phyloP scores from a whole-genome alignment of 1,140 invertebrate species.

The Sinella curviseta region DNA sequence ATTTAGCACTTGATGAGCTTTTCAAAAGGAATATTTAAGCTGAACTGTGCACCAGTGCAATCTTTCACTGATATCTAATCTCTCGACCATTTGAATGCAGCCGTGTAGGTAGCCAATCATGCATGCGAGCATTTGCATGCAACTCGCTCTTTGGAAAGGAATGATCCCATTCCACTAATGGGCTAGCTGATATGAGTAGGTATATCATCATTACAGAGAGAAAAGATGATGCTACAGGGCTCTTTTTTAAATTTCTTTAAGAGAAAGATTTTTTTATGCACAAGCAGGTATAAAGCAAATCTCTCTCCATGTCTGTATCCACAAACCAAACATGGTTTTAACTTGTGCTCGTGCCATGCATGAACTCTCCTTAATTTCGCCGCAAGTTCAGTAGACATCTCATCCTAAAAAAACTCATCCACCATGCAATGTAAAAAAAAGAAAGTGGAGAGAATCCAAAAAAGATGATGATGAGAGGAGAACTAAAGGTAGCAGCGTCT shows the following conservation, averaged over 20 bases:
- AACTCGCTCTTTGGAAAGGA: too few species aligned
- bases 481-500: neutral
- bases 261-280: too few species aligned
- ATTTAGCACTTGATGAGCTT: neutral
- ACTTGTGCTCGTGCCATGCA: slow-evolving; percentile 35
- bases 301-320: too few species aligned
- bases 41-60: too few species aligned
- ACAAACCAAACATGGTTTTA: slow-evolving; percentile 30
- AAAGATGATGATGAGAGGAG: neutral
- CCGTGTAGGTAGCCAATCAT: neutral
- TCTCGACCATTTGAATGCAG: neutral
- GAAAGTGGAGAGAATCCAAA: neutral
- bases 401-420: neutral
- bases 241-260: neutral
- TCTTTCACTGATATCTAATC: too few species aligned
- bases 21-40: neutral
- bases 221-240: neutral
- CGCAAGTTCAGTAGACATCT: slow-evolving; percentile 1
- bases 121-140: neutral
- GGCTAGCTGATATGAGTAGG: too few species aligned
- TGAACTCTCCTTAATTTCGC: slow-evolving; percentile 32
- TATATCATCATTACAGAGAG: too few species aligned
- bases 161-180: too few species aligned
- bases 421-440: neutral
- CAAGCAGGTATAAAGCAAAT: too few species aligned